These are phyloP conservation scores for Tursiops truncatus DNA, from an alignment of 2,113 vertebrate genomes.

Conservation along the genomic window DNA sequence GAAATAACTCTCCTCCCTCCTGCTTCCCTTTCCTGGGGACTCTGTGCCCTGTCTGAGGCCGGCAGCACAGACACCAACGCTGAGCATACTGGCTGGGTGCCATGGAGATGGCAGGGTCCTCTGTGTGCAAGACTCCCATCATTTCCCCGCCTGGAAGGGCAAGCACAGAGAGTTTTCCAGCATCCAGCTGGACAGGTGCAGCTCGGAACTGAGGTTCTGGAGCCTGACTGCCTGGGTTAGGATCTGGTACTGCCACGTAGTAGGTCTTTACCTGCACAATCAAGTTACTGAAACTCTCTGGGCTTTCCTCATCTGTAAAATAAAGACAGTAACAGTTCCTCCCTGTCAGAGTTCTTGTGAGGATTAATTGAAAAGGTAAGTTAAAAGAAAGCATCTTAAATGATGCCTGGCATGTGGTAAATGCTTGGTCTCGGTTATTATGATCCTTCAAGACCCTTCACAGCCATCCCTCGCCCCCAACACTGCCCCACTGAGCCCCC, in stretches of 20 bases:
- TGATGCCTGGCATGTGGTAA: neutral
- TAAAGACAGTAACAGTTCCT: neutral
- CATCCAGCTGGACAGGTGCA: neutral
- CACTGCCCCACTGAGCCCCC: neutral
- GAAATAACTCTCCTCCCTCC: neutral
- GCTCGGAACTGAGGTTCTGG: neutral
- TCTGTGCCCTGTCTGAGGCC: neutral
- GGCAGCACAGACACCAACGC: neutral
- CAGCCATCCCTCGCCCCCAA: accelerated
- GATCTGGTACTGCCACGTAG: neutral
- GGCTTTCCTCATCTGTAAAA: neutral
- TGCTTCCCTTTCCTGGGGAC: neutral
- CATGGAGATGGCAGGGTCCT: no score
- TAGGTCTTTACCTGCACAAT: neutral
- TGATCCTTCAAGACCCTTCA: neutral
- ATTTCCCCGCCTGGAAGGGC: neutral
- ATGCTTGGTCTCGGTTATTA: neutral
- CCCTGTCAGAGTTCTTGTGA: neutral
- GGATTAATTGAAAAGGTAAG: neutral
- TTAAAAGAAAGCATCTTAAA: neutral
- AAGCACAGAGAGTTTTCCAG: neutral
- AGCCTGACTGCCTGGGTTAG: neutral
- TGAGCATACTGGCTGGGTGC: no score
- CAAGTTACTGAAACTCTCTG: neutral
- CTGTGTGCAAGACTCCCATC: neutral